phyloP scores from a whole-genome alignment of 1,140 invertebrate genomes.

The Drosophila elegans region DNA sequence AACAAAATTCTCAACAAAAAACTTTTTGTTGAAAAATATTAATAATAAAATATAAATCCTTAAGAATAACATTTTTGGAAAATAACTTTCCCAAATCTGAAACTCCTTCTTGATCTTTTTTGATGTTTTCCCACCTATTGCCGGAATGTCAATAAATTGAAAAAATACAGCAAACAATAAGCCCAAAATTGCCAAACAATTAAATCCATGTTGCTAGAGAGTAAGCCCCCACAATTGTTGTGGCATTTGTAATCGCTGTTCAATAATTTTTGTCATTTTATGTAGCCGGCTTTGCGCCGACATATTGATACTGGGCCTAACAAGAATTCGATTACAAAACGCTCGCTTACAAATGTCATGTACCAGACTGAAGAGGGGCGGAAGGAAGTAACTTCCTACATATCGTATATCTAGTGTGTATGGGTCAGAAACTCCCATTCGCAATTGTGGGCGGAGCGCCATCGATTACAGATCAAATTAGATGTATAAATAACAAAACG shows the following conservation, averaged over 20 bases:
- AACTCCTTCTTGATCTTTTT: not conserved
- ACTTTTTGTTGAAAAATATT: no score
- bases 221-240: conserved; percentile 59
- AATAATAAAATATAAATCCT: not conserved
- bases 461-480: conserved; percentile 80
- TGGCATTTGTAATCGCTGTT: conserved; percentile 80
- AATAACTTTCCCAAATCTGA: no score
- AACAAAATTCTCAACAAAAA: no score
- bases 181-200: conserved; percentile 41
- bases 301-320: conserved; percentile 30
- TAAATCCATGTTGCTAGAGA: conserved; percentile 58
- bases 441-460: conserved; percentile 53
- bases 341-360: conserved; percentile 78
- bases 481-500: conserved; percentile 83
- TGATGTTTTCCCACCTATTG: not conserved
- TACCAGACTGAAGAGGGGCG: conserved; percentile 42
- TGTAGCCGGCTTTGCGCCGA: conserved; percentile 64
- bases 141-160: conserved; percentile 47
- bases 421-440: conserved; percentile 21
- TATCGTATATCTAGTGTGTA: conserved; percentile 7
- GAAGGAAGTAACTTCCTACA: conserved; percentile 13
- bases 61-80: not conserved
- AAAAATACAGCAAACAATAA: conserved; percentile 40
- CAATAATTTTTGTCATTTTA: conserved; percentile 82
- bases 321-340: conserved; percentile 52